Conservation (phyloP, 2,113 vertebrate species). For the Brachypodius melanocephalos region DNA sequence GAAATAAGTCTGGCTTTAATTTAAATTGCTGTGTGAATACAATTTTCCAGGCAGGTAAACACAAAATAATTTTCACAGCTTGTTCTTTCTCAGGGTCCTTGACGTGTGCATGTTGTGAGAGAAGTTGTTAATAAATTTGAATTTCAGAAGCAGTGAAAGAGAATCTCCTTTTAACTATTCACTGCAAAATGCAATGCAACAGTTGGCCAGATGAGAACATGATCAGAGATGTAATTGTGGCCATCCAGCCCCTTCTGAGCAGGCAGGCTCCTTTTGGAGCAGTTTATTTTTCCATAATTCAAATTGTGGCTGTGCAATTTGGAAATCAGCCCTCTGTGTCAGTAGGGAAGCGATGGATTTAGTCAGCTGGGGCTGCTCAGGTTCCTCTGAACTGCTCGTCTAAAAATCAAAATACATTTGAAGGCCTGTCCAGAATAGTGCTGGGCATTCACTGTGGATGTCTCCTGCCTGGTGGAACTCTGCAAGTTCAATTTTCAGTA, state of each 20-base stretch:
- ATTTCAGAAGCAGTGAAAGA: slow-evolving; percentile 31
- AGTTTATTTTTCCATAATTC: slow-evolving; percentile 48
- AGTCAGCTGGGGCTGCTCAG: slow-evolving; percentile 25
- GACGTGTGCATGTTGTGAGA: background rate
- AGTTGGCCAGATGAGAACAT: background rate
- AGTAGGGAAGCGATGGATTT: slow-evolving; percentile 53
- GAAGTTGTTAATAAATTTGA: slow-evolving; percentile 29
- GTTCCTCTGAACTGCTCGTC: background rate
- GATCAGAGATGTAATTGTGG: slow-evolving; percentile 14
- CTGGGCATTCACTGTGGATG: background rate
- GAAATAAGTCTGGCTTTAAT: slow-evolving; percentile 69
- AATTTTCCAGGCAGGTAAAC: slow-evolving; percentile 79
- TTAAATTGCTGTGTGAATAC: slow-evolving; percentile 70
- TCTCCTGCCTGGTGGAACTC: background rate
- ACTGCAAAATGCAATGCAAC: background rate
- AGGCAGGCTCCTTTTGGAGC: background rate
- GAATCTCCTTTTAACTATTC: slow-evolving; percentile 38
- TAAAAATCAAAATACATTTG: slow-evolving; percentile 2
- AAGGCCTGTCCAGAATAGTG: background rate
- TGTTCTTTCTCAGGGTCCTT: slow-evolving; percentile 56
- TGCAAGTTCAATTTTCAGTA: background rate
- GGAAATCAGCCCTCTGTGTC: slow-evolving; percentile 36
- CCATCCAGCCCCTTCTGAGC: background rate
- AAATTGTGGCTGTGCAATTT: slow-evolving; percentile 20
- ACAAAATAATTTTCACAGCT: slow-evolving; percentile 68